These are phyloP conservation scores for Paedocypris micromegethes DNA, from an alignment of 2,797 vertebrate genomes.

Conservation along the genomic window DNA sequence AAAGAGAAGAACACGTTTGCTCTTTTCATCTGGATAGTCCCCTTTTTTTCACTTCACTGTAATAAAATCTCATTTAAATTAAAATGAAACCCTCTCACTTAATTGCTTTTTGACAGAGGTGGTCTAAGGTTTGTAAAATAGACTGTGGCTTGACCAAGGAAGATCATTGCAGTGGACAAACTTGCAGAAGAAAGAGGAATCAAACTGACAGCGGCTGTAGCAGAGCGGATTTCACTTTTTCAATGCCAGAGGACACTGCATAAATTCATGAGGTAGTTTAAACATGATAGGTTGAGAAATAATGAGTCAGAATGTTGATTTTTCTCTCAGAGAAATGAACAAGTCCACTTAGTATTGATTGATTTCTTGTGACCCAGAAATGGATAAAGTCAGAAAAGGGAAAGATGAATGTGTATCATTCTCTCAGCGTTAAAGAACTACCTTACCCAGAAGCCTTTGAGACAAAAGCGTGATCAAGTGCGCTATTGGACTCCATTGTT, in stretches of 20 bases:
- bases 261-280: conserved; percentile 47
- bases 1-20: conserved; percentile 62
- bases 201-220: conserved; percentile 41
- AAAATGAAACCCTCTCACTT: conserved; percentile 71
- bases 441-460: too few species aligned
- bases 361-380: background rate
- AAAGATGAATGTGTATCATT: too few species aligned
- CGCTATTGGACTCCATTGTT: too few species aligned
- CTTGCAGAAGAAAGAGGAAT: conserved; percentile 39
- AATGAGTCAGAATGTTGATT: conserved; percentile 19
- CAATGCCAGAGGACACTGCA: conserved; percentile 33
- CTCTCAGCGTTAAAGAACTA: too few species aligned
- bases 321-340: background rate
- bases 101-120: conserved; percentile 78
- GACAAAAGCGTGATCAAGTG: too few species aligned
- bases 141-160: conserved; percentile 43
- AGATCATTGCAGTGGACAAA: conserved; percentile 42
- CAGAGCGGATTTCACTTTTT: conserved; percentile 18
- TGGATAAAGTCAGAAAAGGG: too few species aligned
- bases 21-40: conserved; percentile 61
- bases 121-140: conserved; percentile 66
- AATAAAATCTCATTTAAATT: conserved; percentile 76
- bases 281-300: conserved; percentile 41
- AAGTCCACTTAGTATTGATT: background rate
- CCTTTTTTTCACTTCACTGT: conserved; percentile 63